These are phyloP conservation scores for Recurvirostra avosetta DNA, from an alignment of 2,113 vertebrate species.

Conservation along the genomic window DNA sequence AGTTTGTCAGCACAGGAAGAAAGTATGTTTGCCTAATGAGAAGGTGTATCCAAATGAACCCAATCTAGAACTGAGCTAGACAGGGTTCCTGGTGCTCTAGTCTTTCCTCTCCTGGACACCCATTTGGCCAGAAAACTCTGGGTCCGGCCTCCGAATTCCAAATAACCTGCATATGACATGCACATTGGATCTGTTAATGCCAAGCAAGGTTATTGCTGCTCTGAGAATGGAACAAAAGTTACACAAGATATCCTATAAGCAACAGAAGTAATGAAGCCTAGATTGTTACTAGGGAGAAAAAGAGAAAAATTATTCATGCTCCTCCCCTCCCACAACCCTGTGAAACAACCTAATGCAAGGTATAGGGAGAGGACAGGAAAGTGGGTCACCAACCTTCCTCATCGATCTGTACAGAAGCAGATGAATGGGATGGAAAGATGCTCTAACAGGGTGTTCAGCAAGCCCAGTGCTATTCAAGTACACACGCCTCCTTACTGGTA, in stretches of 20 bases:
- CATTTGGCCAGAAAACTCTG: neutral
- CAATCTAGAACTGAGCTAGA: neutral
- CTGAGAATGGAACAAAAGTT: neutral
- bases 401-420: accelerated
- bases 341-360: neutral
- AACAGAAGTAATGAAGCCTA: neutral
- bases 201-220: neutral
- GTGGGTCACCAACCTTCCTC: neutral
- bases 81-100: neutral
- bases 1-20: neutral
- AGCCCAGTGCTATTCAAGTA: neutral
- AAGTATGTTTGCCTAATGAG: neutral
- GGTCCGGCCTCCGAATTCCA: neutral
- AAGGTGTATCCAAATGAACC: neutral
- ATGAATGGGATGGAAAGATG: accelerated
- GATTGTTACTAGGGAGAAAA: neutral
- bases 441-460: neutral
- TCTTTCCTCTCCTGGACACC: neutral
- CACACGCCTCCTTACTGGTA: accelerated
- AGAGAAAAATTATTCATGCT: neutral
- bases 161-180: neutral
- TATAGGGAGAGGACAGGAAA: neutral
- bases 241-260: neutral
- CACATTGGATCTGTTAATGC: neutral
- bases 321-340: neutral